Percentiles rank a stretch among this genome's conserved stretches.
phyloP scores from a whole-genome alignment of 2,888 invertebrate genomes.

The Acanthacorydalis orientalis region DNA sequence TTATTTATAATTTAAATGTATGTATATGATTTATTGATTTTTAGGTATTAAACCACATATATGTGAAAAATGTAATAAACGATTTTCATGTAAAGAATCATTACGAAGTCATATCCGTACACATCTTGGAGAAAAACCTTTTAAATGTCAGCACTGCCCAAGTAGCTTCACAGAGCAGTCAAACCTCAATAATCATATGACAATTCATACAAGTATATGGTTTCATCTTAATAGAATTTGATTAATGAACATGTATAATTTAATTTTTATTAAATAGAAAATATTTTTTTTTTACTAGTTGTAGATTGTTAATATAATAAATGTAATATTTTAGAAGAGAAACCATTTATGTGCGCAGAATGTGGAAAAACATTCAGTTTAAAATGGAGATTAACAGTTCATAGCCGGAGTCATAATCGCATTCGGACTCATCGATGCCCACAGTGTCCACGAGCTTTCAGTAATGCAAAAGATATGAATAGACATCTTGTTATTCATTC shows the following conservation, averaged over 20 bases:
- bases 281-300: neutral
- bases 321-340: conserved; percentile 25
- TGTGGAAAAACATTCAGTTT: conserved; percentile 43
- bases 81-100: conserved; percentile 38
- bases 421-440: conserved; percentile 40
- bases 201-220: conserved; percentile 33
- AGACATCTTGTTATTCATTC: conserved; percentile 52
- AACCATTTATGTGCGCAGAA: conserved; percentile 35
- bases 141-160: conserved; percentile 39
- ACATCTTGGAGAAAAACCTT: conserved; percentile 46
- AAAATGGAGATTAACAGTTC: conserved; percentile 38
- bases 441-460: conserved; percentile 48
- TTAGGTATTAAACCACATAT: conserved; percentile 33
- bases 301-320: conserved; percentile 1
- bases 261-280: neutral
- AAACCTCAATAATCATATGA: conserved; percentile 48
- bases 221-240: neutral
- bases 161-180: conserved; percentile 42
- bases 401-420: conserved; percentile 33
- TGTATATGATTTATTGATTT: conserved; percentile 1
- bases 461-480: conserved; percentile 47
- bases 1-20: neutral
- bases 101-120: conserved; percentile 41
- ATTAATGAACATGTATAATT: neutral
- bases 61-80: conserved; percentile 42